Base-by-base conservation (phyloP, 1,140 invertebrate species). In the Planococcus citri region DNA sequence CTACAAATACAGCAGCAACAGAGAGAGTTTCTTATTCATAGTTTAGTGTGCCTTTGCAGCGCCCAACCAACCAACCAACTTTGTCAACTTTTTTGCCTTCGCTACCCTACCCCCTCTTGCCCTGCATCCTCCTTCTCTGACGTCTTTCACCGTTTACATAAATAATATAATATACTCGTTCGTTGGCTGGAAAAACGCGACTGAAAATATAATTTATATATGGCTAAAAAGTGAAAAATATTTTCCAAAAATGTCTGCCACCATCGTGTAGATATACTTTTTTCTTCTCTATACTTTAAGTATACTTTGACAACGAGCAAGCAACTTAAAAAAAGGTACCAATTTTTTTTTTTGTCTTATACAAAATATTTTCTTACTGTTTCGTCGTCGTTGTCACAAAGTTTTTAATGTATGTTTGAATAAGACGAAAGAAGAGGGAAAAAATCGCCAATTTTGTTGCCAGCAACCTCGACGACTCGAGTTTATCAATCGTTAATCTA, bases 11-110 rank as follows among this genome's bases (percentile, higher is more conserved):
- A n/a, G n/a, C n/a, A n/a, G n/a, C n/a, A n/a, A n/a, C n/a, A n/a
- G n/a, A n/a, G n/a, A n/a, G n/a, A n/a, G n/a, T n/a, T n/a, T n/a
- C n/a, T n/a, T 51, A 8, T 25, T 27, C 27, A 27, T 24, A 12
- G 24, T 27, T 67, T 3, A 25, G 61, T 27, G 61, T 27, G 22
- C n/a, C 3, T 24, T n/a, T n/a, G n/a, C n/a, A n/a, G n/a, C n/a
- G n/a, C n/a, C n/a, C n/a, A n/a, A n/a, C n/a, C n/a, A n/a, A n/a
- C n/a, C n/a, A n/a, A n/a, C n/a, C n/a, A 21, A 27, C n/a, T 27
- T 29, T 67, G 24, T 67, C 61, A 67, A 67, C 12, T 67, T 67
- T 67, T 27, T 67, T 67, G n/a, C n/a, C n/a, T n/a, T n/a, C n/a
- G n/a, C n/a, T n/a, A n/a, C n/a, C n/a, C n/a, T n/a, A n/a, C n/a